A percentile compares a stretch with the other conserved stretches of the same genome.
Conservation (phyloP, 2,113 vertebrate genomes). For the Aegithalos caudatus region DNA sequence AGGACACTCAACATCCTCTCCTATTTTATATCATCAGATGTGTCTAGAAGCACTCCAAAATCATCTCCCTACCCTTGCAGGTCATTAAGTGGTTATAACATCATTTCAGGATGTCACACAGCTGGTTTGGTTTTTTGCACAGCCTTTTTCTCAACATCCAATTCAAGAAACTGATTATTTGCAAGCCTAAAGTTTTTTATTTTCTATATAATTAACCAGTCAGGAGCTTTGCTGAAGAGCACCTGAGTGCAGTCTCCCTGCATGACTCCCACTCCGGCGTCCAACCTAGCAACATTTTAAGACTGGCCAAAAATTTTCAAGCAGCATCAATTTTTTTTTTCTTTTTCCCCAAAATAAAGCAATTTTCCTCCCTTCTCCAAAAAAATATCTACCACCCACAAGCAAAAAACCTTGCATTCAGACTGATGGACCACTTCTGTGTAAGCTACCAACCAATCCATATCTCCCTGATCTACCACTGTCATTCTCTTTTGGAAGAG, state of each 20-base stretch:
- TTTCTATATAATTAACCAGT: neutral
- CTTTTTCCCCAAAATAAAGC: neutral
- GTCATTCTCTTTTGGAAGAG: slow-evolving; percentile 5
- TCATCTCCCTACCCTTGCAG: neutral
- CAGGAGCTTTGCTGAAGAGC: neutral
- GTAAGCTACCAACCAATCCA: neutral
- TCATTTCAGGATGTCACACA: neutral
- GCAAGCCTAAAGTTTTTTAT: neutral
- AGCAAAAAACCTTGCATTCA: neutral
- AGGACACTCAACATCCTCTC: neutral
- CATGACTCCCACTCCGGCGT: neutral
- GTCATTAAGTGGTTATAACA: neutral
- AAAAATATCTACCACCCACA: neutral
- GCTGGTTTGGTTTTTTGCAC: neutral
- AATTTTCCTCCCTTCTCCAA: neutral
- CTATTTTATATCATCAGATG: neutral
- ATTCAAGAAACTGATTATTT: neutral
- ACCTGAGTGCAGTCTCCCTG: neutral
- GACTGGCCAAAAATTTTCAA: neutral
- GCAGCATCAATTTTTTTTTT: neutral
- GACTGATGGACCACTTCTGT: neutral
- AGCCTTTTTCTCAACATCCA: neutral
- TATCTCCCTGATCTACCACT: neutral
- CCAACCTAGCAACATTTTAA: neutral
- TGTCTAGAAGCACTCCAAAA: neutral